Percentiles rank a stretch among this genome's conserved stretches.
phyloP scores from a whole-genome alignment of 2,888 invertebrate species.

The Himalopsyche anomala region DNA sequence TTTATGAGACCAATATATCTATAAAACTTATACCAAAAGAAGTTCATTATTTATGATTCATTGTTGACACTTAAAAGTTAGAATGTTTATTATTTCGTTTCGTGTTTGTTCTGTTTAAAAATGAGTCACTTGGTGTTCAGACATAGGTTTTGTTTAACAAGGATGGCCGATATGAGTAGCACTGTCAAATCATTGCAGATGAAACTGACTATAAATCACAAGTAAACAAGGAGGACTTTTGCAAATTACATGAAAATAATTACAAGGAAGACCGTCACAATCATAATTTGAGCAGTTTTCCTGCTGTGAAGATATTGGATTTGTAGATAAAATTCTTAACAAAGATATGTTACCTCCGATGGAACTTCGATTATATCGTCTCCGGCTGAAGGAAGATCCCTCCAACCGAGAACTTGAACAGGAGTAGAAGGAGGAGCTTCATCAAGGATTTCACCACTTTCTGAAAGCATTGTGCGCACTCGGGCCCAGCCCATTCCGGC shows the following conservation, averaged over 20 bases:
- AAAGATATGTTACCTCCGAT: slow-evolving; percentile 77
- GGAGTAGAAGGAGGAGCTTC: slow-evolving; percentile 88
- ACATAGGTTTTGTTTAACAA: background rate
- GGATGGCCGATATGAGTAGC: background rate
- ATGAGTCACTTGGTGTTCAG: background rate
- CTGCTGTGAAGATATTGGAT: background rate
- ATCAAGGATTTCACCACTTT: slow-evolving; percentile 81
- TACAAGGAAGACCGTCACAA: too few species aligned
- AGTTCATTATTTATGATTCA: too few species aligned
- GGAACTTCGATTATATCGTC: slow-evolving; percentile 90
- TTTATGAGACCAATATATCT: too few species aligned
- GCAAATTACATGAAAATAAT: too few species aligned
- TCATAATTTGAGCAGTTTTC: too few species aligned
- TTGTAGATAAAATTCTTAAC: background rate
- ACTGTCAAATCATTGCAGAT: background rate
- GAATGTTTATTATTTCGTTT: too few species aligned
- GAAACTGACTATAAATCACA: background rate
- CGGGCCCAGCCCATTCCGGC: slow-evolving; percentile 91
- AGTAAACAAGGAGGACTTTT: background rate
- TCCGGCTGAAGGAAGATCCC: slow-evolving; percentile 91
- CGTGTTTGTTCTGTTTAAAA: background rate
- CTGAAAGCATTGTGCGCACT: slow-evolving; percentile 85
- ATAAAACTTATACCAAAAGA: too few species aligned
- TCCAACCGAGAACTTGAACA: slow-evolving; percentile 94
- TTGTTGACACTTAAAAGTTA: too few species aligned